These are phyloP conservation scores for Corythornis leucogaster DNA, from an alignment of 2,797 vertebrate species.

Conservation along the genomic window DNA sequence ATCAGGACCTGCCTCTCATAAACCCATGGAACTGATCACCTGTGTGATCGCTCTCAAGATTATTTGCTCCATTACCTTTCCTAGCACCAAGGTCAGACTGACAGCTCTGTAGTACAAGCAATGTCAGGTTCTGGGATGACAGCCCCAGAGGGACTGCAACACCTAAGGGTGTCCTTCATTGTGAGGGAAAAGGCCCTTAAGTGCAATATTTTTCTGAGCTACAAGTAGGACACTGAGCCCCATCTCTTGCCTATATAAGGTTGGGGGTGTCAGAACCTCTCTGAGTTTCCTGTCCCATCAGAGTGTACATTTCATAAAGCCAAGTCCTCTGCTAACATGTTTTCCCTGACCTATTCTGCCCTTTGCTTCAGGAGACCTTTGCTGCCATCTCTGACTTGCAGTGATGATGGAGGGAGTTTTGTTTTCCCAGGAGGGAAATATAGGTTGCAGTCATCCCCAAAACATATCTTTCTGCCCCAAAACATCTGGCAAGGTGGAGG, in stretches of 20 bases:
- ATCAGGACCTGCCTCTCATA: not conserved
- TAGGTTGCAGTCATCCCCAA: not conserved
- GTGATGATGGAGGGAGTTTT: not conserved
- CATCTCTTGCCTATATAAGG: not conserved
- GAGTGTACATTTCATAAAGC: not conserved
- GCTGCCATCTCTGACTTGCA: not conserved
- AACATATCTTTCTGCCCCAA: not conserved
- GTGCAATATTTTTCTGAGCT: not conserved
- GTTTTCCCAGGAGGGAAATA: not conserved
- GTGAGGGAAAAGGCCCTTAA: not conserved
- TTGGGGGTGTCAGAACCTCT: not conserved
- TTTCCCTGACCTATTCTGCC: not conserved
- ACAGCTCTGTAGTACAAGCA: not conserved
- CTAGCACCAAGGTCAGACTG: not conserved
- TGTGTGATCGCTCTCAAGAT: not conserved
- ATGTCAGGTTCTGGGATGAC: not conserved
- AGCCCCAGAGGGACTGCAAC: not conserved
- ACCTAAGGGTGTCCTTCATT: not conserved
- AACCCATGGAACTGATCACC: not conserved
- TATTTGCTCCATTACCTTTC: not conserved
- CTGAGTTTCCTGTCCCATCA: not conserved
- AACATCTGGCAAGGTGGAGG: not conserved
- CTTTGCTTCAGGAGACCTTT: not conserved
- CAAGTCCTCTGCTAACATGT: rapidly evolving
- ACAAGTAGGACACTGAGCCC: not conserved